Evolutionary conservation across 2,888 invertebrate species (phyloP).

Genomic region (Eucera pruinosa): DNA sequence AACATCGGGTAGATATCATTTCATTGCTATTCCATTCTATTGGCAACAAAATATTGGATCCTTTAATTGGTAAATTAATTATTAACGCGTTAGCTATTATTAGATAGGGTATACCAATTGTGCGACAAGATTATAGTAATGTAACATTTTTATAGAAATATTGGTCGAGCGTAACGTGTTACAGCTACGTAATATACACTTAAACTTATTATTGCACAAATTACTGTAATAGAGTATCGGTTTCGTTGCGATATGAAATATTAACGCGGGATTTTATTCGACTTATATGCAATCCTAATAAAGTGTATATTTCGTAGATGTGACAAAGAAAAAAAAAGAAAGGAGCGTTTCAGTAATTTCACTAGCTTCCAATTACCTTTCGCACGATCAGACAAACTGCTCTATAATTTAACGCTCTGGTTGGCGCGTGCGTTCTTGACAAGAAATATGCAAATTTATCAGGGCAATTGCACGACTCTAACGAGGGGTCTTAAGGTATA

Average conservation of each 20-base stretch:
- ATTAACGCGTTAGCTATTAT: no score
- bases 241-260: background rate
- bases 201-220: no score
- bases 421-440: conserved; percentile 41
- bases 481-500: conserved; percentile 47
- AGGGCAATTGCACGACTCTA: conserved; percentile 43
- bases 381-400: conserved; percentile 22
- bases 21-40: no score
- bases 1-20: no score
- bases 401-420: conserved; percentile 56
- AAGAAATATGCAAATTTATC: conserved; percentile 56
- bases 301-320: background rate
- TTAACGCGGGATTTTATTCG: background rate
- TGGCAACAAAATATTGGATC: no score
- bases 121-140: background rate
- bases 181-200: no score
- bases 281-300: background rate
- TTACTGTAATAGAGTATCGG: no score
- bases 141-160: background rate
- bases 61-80: no score
- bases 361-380: conserved; percentile 34
- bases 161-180: no score
- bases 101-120: no score
- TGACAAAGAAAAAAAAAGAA: no score
- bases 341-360: conserved; percentile 18